Base-by-base conservation (phyloP, 2,888 invertebrate species). In the Molanna angustata region DNA sequence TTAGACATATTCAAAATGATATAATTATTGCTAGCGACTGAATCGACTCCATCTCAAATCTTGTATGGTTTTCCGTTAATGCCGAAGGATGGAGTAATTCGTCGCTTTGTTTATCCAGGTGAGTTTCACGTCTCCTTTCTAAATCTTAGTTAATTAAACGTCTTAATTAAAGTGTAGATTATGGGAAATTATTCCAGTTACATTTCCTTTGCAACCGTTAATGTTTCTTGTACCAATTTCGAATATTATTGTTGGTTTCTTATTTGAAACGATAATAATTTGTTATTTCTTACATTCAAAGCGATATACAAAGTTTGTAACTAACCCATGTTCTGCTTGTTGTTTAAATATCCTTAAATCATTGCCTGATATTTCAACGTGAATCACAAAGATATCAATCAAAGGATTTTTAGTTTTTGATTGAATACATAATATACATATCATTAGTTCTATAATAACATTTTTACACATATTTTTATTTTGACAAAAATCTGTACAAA, bases 31-130 rank as follows among this genome's bases (percentile, higher is more conserved):
- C 48, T 18, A 51, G 32, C 41, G 45, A 27, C n/a, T n/a, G n/a
- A n/a, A n/a, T n/a, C n/a, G n/a, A n/a, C 32, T 45, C 20, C 33
- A 17, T n/a, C 21, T 17, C 17, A 14, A 31, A 40, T 41, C 51
- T 51, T 51, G 45, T 51, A 54, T 49, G 57, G 51, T 51, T 53
- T 31, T 40, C 22, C 35, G 19, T 35, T 44, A 53, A 47, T 39
- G 43, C 54, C 51, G 39, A 43, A 39, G 22, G 46, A 32, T 31
- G 44, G 39, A 40, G 54, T 51, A 51, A 57, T 54, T 45, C 50
- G 49, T 56, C 51, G 53, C 57, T 57, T 54, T 57, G 57, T 57
- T 57, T 57, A 57, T 54, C 51, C 57, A 57, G 54, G 51, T 57
- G 57, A 46, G 32, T 17, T 27, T 22, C 53, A 51, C 48, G 53